These are phyloP conservation scores for Mus pahari DNA, from an alignment of 2,113 vertebrate species.

Conservation along the genomic window DNA sequence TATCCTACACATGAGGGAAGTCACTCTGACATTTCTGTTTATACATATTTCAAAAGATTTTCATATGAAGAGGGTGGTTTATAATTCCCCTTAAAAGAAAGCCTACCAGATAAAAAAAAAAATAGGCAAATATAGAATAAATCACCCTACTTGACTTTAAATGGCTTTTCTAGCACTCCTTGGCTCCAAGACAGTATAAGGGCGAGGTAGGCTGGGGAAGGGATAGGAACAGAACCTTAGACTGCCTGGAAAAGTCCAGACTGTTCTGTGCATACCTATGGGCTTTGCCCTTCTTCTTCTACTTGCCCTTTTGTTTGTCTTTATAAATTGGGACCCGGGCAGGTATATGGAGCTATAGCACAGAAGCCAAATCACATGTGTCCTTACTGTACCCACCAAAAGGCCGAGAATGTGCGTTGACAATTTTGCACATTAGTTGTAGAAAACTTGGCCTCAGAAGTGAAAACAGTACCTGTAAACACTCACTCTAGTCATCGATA, in stretches of 20 bases:
- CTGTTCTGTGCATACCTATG: neutral
- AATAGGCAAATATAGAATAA: neutral
- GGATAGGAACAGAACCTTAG: no score
- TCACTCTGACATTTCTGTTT: neutral
- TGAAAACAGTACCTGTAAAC: neutral
- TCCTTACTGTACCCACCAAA: neutral
- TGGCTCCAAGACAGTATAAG: neutral
- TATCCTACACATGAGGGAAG: neutral
- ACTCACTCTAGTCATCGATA: neutral
- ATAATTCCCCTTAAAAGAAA: slow-evolving; percentile 1
- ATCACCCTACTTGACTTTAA: neutral
- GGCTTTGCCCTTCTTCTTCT: neutral
- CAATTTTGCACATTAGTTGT: neutral
- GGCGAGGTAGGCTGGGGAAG: no score
- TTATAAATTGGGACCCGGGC: neutral
- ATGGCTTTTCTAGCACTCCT: neutral
- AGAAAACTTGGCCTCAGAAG: neutral
- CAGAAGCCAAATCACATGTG: neutral
- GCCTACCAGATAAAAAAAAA: neutral
- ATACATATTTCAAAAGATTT: neutral
- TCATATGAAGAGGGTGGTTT: neutral
- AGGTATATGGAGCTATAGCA: neutral
- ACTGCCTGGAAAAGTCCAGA: neutral
- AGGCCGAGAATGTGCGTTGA: neutral
- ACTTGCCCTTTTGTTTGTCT: neutral